A percentile compares a stretch with the other conserved stretches of the same genome.
These are phyloP conservation scores for Sthenelais limicola DNA, from an alignment of 2,888 invertebrate genomes.

Conservation along the genomic window DNA sequence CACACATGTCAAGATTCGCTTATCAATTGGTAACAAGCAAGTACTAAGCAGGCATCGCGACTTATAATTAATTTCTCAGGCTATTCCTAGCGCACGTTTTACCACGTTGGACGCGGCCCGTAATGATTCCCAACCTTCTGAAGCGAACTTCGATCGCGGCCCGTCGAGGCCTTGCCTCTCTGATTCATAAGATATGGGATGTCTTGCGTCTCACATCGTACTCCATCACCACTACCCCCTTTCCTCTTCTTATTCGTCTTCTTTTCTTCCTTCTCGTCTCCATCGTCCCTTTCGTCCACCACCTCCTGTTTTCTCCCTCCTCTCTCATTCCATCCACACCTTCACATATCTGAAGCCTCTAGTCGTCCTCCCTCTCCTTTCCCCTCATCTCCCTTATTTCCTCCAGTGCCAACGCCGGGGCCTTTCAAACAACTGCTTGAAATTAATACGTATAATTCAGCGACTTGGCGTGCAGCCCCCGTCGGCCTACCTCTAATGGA, in stretches of 20 bases:
- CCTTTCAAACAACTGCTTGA: conserved; percentile 34
- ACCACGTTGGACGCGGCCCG: neutral
- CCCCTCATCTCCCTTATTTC: neutral
- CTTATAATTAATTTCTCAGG: conserved; percentile 33
- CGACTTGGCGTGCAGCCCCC: conserved; percentile 5
- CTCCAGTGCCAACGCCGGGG: neutral
- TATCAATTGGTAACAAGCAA: conserved; percentile 14
- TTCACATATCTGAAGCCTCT: too few relatives aligned
- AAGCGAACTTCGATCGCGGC: conserved; percentile 28
- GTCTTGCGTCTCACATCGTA: neutral
- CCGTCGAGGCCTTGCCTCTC: neutral
- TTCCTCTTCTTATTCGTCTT: too few relatives aligned
- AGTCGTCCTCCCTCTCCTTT: too few relatives aligned
- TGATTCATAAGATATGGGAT: conserved; percentile 3
- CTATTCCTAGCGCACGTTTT: conserved; percentile 22
- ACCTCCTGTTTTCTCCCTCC: neutral
- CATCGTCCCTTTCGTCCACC: neutral
- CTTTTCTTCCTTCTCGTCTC: conserved; percentile 1
- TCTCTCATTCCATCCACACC: too few relatives aligned
- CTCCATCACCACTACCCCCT: neutral
- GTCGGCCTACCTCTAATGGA: neutral
- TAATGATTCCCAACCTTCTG: conserved; percentile 30
- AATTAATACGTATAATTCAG: conserved; percentile 32
- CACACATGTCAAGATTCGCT: too few relatives aligned
- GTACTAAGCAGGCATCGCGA: neutral